Percentiles rank a stretch among this genome's conserved stretches.
Conservation (phyloP, 2,113 vertebrate genomes). For the Apaloderma vittatum region DNA sequence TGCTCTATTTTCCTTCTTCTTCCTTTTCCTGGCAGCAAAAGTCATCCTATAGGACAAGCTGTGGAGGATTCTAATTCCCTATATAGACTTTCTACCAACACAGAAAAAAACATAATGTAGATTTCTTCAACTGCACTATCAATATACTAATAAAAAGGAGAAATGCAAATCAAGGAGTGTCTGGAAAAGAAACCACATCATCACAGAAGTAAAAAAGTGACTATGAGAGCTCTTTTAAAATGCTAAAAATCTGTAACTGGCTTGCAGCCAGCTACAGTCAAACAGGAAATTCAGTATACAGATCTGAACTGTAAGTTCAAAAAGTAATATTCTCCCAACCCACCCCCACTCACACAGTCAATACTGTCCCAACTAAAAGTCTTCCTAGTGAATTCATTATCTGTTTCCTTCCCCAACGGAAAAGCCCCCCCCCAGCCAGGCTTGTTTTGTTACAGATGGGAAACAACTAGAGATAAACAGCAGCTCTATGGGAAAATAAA, state of each 20-base stretch:
- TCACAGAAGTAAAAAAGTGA: not conserved
- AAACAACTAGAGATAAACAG: conserved; percentile 74
- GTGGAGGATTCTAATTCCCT: not conserved
- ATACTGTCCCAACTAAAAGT: conserved; percentile 31
- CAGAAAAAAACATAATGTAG: not conserved
- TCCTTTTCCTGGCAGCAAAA: not conserved
- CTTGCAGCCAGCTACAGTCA: conserved; percentile 23
- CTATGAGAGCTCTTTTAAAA: not conserved
- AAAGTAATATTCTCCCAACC: conserved; percentile 33
- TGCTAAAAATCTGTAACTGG: not conserved
- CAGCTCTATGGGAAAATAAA: conserved; percentile 41
- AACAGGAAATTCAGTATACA: conserved; percentile 61
- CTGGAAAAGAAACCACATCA: not conserved
- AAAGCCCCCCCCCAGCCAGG: conserved; percentile 2
- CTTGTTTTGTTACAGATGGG: conserved; percentile 56
- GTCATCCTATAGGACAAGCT: not conserved
- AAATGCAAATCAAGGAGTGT: not conserved
- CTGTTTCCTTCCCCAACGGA: conserved; percentile 69
- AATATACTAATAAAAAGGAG: not conserved
- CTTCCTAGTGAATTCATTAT: conserved; percentile 64
- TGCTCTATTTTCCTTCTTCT: not conserved
- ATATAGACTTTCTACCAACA: not conserved
- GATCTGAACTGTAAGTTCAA: conserved; percentile 54
- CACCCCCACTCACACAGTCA: not conserved
- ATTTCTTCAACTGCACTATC: not conserved